These are phyloP conservation scores for Rhyacichthys aspro DNA, from an alignment of 2,797 vertebrate species.

Conservation along the genomic window DNA sequence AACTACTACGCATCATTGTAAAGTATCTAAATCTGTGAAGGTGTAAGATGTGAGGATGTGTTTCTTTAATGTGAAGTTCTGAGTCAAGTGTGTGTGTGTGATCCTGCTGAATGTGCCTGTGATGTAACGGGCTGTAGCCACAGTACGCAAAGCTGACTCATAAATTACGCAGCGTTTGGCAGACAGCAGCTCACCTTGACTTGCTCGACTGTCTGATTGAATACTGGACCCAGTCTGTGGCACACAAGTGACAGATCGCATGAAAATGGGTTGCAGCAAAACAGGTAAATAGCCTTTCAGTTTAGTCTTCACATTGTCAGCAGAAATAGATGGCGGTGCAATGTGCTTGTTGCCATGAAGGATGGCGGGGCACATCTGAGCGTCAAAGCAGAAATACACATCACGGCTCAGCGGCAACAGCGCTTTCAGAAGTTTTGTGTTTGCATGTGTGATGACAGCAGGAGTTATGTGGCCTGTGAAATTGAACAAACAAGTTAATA, in stretches of 20 bases:
- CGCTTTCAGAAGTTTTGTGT: conserved; percentile 32
- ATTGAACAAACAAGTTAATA: conserved; percentile 79
- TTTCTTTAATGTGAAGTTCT: not conserved
- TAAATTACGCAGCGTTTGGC: conserved; percentile 46
- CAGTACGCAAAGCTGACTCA: conserved; percentile 32
- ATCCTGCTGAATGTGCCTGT: conserved; percentile 17
- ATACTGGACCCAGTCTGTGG: not conserved
- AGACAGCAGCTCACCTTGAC: conserved; percentile 53
- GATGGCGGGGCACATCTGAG: conserved; percentile 53
- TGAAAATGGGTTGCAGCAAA: conserved; percentile 45
- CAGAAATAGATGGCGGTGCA: conserved; percentile 32
- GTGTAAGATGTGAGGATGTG: too few species aligned
- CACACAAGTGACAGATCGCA: conserved; percentile 39
- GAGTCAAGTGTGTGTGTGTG: conserved; percentile 10
- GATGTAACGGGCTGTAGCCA: conserved; percentile 28
- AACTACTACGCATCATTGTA: too few species aligned
- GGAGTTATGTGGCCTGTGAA: conserved; percentile 72
- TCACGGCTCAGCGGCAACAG: conserved; percentile 21
- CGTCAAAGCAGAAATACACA: conserved; percentile 48
- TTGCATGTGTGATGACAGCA: conserved; percentile 34
- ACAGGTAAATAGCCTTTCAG: conserved; percentile 55
- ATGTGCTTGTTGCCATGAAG: conserved; percentile 45
- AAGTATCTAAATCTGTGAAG: too few species aligned
- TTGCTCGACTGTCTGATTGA: conserved; percentile 43
- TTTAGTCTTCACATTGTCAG: conserved; percentile 51